These are phyloP conservation scores for Leptocoma aspasia DNA, from an alignment of 2,113 vertebrate genomes.

Conservation along the genomic window DNA sequence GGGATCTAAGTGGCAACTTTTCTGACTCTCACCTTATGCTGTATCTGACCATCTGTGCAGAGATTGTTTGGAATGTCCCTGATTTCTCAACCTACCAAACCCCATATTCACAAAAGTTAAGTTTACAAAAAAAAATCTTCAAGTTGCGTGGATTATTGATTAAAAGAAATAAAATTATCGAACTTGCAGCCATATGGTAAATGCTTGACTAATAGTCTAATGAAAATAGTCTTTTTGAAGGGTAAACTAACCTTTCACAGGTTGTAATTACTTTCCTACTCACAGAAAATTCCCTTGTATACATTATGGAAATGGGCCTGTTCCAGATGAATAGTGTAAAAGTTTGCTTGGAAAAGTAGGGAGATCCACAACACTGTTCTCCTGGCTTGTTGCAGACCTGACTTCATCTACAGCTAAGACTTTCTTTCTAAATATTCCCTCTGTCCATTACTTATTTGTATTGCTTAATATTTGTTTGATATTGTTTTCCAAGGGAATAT, in stretches of 20 bases:
- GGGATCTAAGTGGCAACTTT: not conserved
- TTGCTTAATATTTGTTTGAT: not conserved
- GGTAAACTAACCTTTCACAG: not conserved
- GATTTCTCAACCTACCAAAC: not conserved
- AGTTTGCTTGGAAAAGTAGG: not conserved
- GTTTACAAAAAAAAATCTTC: not conserved
- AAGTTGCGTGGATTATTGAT: not conserved
- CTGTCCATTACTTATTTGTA: not conserved
- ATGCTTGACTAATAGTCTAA: not conserved
- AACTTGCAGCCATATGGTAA: not conserved
- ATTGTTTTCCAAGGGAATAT: not conserved
- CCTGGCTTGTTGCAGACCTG: not conserved
- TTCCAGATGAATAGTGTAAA: not conserved
- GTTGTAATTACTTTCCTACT: not conserved
- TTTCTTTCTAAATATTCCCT: not conserved
- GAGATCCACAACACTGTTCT: not conserved
- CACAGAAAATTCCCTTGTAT: not conserved
- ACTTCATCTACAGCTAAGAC: not conserved
- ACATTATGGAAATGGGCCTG: not conserved
- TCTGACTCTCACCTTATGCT: constrained; percentile 17
- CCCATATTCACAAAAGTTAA: not conserved
- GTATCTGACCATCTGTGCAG: constrained; percentile 25
- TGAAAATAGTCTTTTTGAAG: not conserved
- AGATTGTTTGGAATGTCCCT: not conserved
- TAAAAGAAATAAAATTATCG: not conserved